Conservation (phyloP, 2,113 vertebrate genomes). For the Arothron firmamentum region DNA sequence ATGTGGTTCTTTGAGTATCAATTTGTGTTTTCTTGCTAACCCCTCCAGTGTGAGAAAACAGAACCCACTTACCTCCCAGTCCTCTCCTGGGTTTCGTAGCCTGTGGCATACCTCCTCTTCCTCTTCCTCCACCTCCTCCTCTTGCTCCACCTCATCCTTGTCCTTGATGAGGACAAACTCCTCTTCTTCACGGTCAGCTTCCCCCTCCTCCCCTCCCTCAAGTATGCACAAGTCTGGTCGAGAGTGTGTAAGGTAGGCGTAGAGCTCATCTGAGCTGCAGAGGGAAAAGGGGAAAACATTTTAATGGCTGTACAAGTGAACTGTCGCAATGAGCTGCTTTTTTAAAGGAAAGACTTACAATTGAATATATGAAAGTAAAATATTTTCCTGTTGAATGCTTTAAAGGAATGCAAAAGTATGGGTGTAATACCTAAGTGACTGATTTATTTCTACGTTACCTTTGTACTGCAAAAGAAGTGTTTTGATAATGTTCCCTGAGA, state of each 20-base stretch:
- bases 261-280: constrained; percentile 71
- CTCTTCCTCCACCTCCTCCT: constrained; percentile 43
- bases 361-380: too few relatives aligned
- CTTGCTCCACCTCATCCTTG: constrained; percentile 46
- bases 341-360: too few relatives aligned
- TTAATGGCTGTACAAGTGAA: not conserved
- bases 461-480: constrained; percentile 7
- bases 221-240: constrained; percentile 62
- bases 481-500: constrained; percentile 12
- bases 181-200: constrained; percentile 67
- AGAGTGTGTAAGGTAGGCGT: constrained; percentile 54
- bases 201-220: constrained; percentile 59
- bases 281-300: not conserved
- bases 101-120: constrained; percentile 45
- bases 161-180: constrained; percentile 78
- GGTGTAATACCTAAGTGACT: too few relatives aligned
- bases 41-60: constrained; percentile 1
- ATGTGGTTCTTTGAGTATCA: too few relatives aligned
- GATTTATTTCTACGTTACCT: not conserved
- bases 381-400: too few relatives aligned
- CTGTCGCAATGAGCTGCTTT: too few relatives aligned
- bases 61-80: constrained; percentile 75
- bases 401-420: too few relatives aligned
- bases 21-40: not conserved
- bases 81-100: constrained; percentile 61